A percentile compares a stretch with the other conserved stretches of the same genome.
phyloP scores from a whole-genome alignment of 2,113 vertebrate genomes.

The Donacobius atricapilla region DNA sequence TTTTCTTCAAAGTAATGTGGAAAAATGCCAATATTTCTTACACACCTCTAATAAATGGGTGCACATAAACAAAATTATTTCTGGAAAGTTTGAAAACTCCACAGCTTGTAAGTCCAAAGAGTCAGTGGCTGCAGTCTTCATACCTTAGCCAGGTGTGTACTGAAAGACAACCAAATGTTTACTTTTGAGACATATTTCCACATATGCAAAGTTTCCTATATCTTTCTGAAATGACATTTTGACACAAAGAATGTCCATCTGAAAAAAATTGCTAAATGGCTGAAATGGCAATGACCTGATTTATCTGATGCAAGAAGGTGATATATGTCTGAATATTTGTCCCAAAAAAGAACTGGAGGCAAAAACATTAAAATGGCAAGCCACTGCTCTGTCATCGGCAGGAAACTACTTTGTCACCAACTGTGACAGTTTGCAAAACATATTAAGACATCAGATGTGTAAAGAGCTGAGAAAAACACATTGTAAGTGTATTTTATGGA shows the following conservation, averaged over 20 bases:
- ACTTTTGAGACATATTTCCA: not conserved
- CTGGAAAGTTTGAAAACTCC: not conserved
- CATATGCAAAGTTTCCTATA: not conserved
- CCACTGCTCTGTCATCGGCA: not conserved
- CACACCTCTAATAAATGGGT: not conserved
- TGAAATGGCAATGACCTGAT: not conserved
- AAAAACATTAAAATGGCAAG: not conserved
- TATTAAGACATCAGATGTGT: not conserved
- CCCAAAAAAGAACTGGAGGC: not conserved
- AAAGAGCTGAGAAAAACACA: not conserved
- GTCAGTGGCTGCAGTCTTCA: not conserved
- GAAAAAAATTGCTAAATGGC: not conserved
- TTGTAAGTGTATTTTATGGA: not conserved
- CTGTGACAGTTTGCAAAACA: not conserved
- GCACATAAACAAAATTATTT: not conserved
- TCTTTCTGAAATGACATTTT: not conserved
- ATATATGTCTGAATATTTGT: not conserved
- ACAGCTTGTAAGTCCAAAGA: not conserved
- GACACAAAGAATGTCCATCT: not conserved
- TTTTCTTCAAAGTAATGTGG: not conserved
- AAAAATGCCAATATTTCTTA: not conserved
- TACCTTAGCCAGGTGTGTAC: not conserved
- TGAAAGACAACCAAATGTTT: not conserved
- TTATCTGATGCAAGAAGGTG: not conserved
- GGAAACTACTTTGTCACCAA: not conserved